phyloP scores from a whole-genome alignment of 2,113 vertebrate species.

The Dissostichus mawsoni region DNA sequence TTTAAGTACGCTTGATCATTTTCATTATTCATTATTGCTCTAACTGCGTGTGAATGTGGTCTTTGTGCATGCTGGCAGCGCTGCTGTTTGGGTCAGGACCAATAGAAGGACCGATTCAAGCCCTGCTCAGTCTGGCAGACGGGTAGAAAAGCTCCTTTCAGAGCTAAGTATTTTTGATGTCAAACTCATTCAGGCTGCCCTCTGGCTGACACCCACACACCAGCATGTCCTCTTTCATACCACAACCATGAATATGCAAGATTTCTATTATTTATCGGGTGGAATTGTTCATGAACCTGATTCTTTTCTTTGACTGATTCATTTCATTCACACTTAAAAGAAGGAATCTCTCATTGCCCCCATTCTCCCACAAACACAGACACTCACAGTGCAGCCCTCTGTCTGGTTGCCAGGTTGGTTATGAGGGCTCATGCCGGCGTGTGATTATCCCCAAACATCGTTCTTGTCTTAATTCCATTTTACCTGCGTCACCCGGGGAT shows the following conservation, averaged over 20 bases:
- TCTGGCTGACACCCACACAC: slow-evolving; percentile 55
- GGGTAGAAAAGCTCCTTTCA: slow-evolving; percentile 38
- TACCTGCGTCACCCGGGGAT: slow-evolving; percentile 21
- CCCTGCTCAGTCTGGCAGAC: slow-evolving; percentile 1
- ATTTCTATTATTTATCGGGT: slow-evolving; percentile 31
- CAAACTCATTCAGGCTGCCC: slow-evolving; percentile 41
- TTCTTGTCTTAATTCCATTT: slow-evolving; percentile 5
- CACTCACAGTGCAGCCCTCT: background rate
- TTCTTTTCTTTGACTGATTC: background rate
- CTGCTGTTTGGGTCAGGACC: slow-evolving; percentile 9
- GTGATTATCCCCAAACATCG: slow-evolving; percentile 33
- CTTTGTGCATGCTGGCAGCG: slow-evolving; percentile 25
- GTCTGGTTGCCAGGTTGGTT: slow-evolving; percentile 5
- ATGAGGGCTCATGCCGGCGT: slow-evolving; percentile 4
- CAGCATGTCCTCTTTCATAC: slow-evolving; percentile 52
- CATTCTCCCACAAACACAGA: background rate
- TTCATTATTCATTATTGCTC: background rate
- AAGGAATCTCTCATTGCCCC: background rate
- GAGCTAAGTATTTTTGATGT: slow-evolving; percentile 41
- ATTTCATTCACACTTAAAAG: background rate
- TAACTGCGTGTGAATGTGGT: slow-evolving; percentile 2
- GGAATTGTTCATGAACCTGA: slow-evolving; percentile 7
- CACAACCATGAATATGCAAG: slow-evolving; percentile 30
- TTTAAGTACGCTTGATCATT: background rate
- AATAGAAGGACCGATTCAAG: background rate